Evolutionary conservation across 2,113 vertebrate species (phyloP), one percentile per base, ranked within the genome.

Genomic region (Pterocles orientalis): DNA sequence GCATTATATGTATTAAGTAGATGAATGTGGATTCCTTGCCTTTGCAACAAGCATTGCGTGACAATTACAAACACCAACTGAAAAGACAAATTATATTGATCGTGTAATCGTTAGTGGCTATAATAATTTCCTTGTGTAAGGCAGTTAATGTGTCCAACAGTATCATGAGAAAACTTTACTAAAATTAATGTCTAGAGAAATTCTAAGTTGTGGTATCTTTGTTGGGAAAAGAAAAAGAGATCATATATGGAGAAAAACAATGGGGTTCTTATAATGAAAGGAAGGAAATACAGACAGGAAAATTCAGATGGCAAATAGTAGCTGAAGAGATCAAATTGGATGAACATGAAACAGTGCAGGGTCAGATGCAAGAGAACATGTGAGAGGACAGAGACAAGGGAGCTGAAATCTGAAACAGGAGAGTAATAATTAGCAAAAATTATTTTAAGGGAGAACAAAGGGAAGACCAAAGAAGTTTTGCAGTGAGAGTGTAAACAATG

Each of bases 351-450:
- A 39, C 25, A 82, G 51, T 71, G 75, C n/a, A 57, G 18, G 5
- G 65, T 88, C 69, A 94, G 64, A 71, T 20, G 25, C 34, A 90
- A 82, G 45, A 93, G 56, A 68, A 25, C 12, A 54, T 71, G 47
- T 92, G 81, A 96, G 15, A 86, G 69, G 76, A 90, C 56, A 91
- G 90, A 96, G 28, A 81, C 12, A 8, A 54, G 70, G 56, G 56
- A 96, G 47, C 57, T 70, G 89, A 95, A 96, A 48, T 69, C 64
- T 92, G 47, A 92, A 96, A 82, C 56, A 73, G 54, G 36, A 43
- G 3, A 94, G 31, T 66, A 79, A 95, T 81, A 87, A 54, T 25
- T 21, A 93, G 13, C 23, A 95, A 92, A 93, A 79, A 82, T 14
- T 0, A 65, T 12, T 41, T 47, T 71, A 73, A 82, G 53, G 6